phyloP scores from a whole-genome alignment of 2,888 invertebrate genomes.

The Rhagonycha fulva region DNA sequence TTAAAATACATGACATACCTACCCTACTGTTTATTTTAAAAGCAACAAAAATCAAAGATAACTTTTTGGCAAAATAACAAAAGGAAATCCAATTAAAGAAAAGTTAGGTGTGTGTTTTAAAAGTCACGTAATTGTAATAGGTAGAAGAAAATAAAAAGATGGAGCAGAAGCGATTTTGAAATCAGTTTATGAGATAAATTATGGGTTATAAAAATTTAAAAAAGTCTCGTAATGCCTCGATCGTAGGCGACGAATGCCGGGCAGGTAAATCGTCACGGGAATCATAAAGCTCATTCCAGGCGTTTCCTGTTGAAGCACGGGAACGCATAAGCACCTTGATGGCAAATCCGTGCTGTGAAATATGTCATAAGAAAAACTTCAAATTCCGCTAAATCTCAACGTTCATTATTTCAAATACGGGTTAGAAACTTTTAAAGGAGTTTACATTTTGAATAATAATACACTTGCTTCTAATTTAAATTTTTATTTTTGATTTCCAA shows the following conservation, averaged over 20 bases:
- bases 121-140: background rate
- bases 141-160: background rate
- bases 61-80: background rate
- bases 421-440: slow-evolving; percentile 7
- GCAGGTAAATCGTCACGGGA: slow-evolving; percentile 30
- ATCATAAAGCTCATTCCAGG: slow-evolving; percentile 33
- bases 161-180: slow-evolving; percentile 5
- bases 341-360: slow-evolving; percentile 32
- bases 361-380: slow-evolving; percentile 26
- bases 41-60: background rate
- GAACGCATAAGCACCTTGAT: slow-evolving; percentile 31
- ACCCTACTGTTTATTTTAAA: background rate
- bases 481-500: slow-evolving; percentile 15
- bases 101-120: background rate
- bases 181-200: slow-evolving; percentile 13
- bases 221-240: slow-evolving; percentile 21
- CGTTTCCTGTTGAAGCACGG: slow-evolving; percentile 28
- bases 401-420: slow-evolving; percentile 21
- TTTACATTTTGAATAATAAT: slow-evolving; percentile 27
- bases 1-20: background rate
- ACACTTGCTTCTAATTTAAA: slow-evolving; percentile 15
- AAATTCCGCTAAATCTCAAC: slow-evolving; percentile 20
- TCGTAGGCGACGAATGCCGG: slow-evolving; percentile 19
- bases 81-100: background rate
- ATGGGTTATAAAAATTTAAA: slow-evolving; percentile 21